Base-by-base conservation (phyloP, 2,888 invertebrate species). In the Ellobium chinense region DNA sequence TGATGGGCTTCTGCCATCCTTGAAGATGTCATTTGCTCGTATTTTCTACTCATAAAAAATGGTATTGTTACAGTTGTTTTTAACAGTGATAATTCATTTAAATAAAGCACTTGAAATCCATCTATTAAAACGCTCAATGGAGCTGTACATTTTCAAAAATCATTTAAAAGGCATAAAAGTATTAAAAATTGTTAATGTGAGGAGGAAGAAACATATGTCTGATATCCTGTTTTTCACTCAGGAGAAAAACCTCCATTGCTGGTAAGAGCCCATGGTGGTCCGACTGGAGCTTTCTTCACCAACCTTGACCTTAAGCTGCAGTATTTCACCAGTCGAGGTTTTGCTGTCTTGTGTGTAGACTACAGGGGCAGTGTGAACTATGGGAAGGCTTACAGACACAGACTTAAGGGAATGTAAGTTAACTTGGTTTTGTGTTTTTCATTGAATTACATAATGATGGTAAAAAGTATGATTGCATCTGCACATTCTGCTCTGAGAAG, bases 331-430 rank as follows among this genome's bases (percentile, higher is more conserved):
- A 89, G 88, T 31, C 88, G 92, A n/a, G 94, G 94, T n/a, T 91
- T 93, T 85, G 93, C 93, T 24, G 89, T 94, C 1, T 88, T 93
- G 54, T 93, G 93, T 88, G 92, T 94, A 9, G 92, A 93, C 86
- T 94, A 94, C 85, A 86, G 94, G 24, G 94, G 94, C 31, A 93
- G 93, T 63, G 92, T 93, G 29, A 93, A 93, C 7, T 92, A 90
- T 84, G 93, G 93, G 29, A 89, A 91, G 24, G 82, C 86, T 7
- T 93, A 93, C 87, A 85, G 93, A 37, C 87, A 92, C 70, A 85
- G 87, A 83, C 90, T 91, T n/a, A 85, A 87, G 18, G 76, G 78
- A 66, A 87, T 89, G 92, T 92, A 75, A 83, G 88, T 85, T n/a
- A n/a, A n/a, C n/a, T n/a, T n/a, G n/a, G n/a, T n/a, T n/a, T n/a